phyloP scores from a whole-genome alignment of 2,113 vertebrate species.

The Passer domesticus region DNA sequence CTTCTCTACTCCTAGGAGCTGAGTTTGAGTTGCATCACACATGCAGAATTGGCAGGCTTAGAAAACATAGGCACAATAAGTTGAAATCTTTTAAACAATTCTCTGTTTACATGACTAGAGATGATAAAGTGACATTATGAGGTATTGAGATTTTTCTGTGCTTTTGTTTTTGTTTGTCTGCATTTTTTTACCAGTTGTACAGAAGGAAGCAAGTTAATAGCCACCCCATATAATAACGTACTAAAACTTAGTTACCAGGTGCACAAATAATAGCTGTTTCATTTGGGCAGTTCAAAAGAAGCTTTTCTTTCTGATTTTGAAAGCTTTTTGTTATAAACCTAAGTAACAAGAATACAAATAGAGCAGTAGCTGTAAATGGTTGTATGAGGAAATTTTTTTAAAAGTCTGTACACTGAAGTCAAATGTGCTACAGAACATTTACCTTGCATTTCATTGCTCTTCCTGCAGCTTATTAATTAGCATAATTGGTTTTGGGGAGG shows the following conservation, averaged over 20 bases:
- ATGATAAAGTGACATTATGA: background rate
- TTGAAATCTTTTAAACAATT: background rate
- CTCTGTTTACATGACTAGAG: background rate
- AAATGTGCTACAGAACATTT: background rate
- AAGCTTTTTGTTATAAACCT: background rate
- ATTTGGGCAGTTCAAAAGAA: background rate
- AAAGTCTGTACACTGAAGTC: background rate
- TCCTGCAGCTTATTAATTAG: background rate
- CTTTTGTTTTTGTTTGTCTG: background rate
- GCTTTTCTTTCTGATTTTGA: background rate
- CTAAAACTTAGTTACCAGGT: background rate
- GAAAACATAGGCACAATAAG: background rate
- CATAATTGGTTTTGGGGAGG: background rate
- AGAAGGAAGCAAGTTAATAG: background rate
- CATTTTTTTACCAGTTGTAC: background rate
- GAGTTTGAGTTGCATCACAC: background rate
- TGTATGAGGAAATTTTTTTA: background rate
- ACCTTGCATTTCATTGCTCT: background rate
- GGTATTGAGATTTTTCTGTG: background rate
- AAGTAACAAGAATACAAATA: background rate
- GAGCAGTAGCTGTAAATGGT: background rate
- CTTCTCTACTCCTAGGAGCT: background rate
- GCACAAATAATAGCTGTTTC: background rate
- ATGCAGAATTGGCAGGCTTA: background rate
- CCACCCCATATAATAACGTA: background rate